These are phyloP conservation scores for Ormyrus labotus DNA, from an alignment of 2,888 invertebrate species.

Conservation along the genomic window DNA sequence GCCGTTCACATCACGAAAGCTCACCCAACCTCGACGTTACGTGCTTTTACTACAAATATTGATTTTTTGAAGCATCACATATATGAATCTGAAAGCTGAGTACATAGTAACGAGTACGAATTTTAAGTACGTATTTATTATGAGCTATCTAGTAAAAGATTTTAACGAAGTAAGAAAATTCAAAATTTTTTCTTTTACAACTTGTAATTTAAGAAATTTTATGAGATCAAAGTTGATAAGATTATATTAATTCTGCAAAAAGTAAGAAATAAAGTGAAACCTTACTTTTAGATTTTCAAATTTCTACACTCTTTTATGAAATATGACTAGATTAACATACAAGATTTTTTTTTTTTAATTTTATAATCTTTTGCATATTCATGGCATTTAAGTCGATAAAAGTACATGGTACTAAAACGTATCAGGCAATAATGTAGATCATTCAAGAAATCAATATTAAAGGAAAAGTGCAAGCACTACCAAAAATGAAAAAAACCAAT, in stretches of 20 bases:
- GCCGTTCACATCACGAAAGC: conserved; percentile 50
- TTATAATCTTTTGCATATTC: too few relatives aligned
- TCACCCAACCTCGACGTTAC: conserved; percentile 54
- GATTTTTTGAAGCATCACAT: conserved; percentile 53
- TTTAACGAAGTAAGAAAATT: not conserved
- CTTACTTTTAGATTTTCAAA: too few relatives aligned
- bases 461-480: conserved; percentile 44
- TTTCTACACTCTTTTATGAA: too few relatives aligned
- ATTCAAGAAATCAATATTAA: conserved; percentile 49
- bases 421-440: conserved; percentile 27
- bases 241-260: too few relatives aligned
- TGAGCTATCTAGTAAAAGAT: not conserved
- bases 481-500: conserved; percentile 53
- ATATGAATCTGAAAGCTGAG: conserved; percentile 22
- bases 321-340: too few relatives aligned
- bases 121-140: conserved; percentile 28
- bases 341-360: too few relatives aligned
- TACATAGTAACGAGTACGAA: conserved; percentile 29
- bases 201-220: too few relatives aligned
- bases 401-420: conserved; percentile 20
- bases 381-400: conserved; percentile 9
- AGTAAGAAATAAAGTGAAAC: too few relatives aligned
- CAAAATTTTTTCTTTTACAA: too few relatives aligned
- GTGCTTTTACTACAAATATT: conserved; percentile 55
- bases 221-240: too few relatives aligned